Conservation (phyloP, 2,113 vertebrate species). For the Gulo gulo region DNA sequence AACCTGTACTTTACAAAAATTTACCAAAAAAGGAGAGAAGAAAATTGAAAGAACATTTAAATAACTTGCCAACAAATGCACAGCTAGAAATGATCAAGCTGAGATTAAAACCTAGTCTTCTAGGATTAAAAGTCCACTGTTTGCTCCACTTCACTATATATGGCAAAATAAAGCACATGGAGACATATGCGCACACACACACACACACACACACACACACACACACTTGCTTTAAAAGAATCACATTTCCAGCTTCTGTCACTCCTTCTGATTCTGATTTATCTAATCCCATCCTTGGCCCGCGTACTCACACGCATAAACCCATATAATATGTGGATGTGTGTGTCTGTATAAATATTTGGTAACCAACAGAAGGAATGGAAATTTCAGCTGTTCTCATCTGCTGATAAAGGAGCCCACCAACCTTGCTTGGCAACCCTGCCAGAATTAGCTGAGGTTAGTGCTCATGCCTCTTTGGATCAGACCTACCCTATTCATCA, state of each 20-base stretch:
- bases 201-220: background rate
- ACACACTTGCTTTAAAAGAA: background rate
- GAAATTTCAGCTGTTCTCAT: background rate
- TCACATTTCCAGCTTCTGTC: background rate
- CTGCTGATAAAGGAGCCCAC: background rate
- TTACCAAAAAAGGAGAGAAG: background rate
- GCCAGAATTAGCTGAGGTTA: background rate
- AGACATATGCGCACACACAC: background rate
- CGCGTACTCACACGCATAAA: background rate
- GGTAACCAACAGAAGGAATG: background rate
- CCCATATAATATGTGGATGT: background rate
- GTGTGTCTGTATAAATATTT: background rate
- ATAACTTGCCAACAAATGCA: background rate
- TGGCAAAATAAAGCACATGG: background rate
- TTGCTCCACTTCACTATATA: background rate
- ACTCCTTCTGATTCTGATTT: background rate
- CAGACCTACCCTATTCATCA: background rate
- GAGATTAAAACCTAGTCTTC: background rate
- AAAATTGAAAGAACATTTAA: background rate
- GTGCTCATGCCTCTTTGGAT: background rate
- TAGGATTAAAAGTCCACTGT: background rate
- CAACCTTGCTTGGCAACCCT: background rate
- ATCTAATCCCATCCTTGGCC: background rate
- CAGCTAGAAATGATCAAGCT: background rate
- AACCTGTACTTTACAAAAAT: background rate